phyloP scores from a whole-genome alignment of 2,797 vertebrate species.

The Synanceia verrucosa region DNA sequence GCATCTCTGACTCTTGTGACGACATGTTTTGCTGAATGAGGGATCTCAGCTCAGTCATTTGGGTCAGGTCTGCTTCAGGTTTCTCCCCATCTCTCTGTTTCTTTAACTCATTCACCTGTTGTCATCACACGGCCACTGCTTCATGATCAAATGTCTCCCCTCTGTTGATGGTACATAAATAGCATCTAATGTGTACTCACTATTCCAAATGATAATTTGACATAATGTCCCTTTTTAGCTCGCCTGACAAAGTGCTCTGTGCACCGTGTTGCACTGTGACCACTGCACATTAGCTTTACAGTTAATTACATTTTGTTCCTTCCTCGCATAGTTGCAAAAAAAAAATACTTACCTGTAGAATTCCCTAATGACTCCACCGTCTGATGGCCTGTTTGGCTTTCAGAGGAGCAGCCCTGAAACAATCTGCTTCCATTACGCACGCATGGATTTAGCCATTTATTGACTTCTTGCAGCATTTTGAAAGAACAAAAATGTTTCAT shows the following conservation, averaged over 20 bases:
- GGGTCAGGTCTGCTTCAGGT: slow-evolving; percentile 1
- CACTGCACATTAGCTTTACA: slow-evolving; percentile 18
- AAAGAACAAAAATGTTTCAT: slow-evolving; percentile 33
- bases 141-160: slow-evolving; percentile 10
- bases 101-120: slow-evolving; percentile 23
- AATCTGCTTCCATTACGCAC: slow-evolving; percentile 42
- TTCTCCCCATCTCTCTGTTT: slow-evolving; percentile 5
- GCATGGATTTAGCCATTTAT: slow-evolving; percentile 33
- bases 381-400: slow-evolving; percentile 47
- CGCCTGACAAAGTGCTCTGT: slow-evolving; percentile 4
- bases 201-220: slow-evolving; percentile 24
- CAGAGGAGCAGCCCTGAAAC: slow-evolving; percentile 26
- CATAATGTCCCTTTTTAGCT: slow-evolving; percentile 18
- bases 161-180: not conserved
- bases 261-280: not conserved
- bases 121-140: slow-evolving; percentile 11
- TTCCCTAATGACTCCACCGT: slow-evolving; percentile 29
- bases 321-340: slow-evolving; percentile 10
- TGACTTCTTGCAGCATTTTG: slow-evolving; percentile 29
- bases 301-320: slow-evolving; percentile 28
- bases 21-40: slow-evolving; percentile 32
- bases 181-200: not conserved
- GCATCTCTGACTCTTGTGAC: slow-evolving; percentile 19
- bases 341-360: slow-evolving; percentile 35
- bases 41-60: slow-evolving; percentile 25